Evolutionary conservation across 2,888 invertebrate genomes (phyloP), one percentile per base, ranked within the genome.

Genomic region (Macrophya alboannulata): DNA sequence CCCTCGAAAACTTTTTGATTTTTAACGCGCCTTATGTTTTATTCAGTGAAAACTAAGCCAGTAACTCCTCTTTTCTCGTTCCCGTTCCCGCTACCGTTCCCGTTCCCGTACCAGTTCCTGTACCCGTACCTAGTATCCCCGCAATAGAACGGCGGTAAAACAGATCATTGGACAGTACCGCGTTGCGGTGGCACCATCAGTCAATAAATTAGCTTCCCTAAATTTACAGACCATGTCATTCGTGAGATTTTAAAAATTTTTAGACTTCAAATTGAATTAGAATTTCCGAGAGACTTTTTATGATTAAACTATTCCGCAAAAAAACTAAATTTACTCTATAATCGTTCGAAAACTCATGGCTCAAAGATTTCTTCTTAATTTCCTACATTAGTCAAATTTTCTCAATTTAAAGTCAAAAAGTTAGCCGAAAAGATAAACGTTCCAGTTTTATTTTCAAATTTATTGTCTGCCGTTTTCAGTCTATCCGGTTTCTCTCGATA

Each of bases 11-110:
- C 86, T 89, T 90, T 89, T 89, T 87, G 88, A 89, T 89, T 89
- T 89, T 87, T 86, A 88, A 83, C 83, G 87, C 87, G 87, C 86
- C 87, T 89, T 88, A 89, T 89, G 88, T 88, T 89, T 89, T 89
- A 89, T 89, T 90, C 90, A 90, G 82, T 48, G 86, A 86, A 86
- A 89, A 82, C 45, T 62, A 37, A 85, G 59, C 83, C 83, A n/a
- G 68, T 83, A 65, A 83, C 65, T 68, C 40, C n/a, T n/a, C 37
- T n/a, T 25, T n/a, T 62, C 31, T 40, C 37, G 2, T 81, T 37
- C 25, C 40, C 43, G 37, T 31, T 40, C 31, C 37, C 12, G 21
- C 40, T 43, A 5, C 74, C 25, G 31, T 40, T 8, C 62, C 74
- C 25, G 31, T 40, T 8, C 62, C 81, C 25, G 9, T 55, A 17